Evolutionary conservation across 2,113 vertebrate genomes (phyloP).

Genomic region (Pitta sordida): DNA sequence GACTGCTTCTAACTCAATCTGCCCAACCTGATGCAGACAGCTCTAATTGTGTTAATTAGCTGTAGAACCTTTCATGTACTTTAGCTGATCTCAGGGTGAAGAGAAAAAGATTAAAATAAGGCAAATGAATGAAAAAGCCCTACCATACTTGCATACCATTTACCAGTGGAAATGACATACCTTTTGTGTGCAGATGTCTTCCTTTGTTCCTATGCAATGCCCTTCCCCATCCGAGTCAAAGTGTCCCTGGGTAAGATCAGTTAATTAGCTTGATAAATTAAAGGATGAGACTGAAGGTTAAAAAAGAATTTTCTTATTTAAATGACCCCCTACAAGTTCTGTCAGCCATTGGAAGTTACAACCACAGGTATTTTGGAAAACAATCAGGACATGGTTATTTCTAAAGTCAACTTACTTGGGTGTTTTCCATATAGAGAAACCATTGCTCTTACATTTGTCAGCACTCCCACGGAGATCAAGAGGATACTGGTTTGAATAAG

Average conservation of each 20-base stretch:
- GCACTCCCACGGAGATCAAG: not conserved
- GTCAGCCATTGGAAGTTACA: not conserved
- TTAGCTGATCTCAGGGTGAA: not conserved
- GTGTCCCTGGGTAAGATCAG: not conserved
- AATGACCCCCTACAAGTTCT: not conserved
- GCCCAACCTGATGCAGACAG: conserved; percentile 2
- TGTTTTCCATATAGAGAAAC: not conserved
- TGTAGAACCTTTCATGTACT: conserved; percentile 29
- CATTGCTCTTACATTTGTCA: not conserved
- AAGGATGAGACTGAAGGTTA: not conserved
- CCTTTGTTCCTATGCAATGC: no score
- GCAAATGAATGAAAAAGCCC: not conserved
- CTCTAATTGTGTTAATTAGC: conserved; percentile 33
- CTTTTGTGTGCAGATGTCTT: not conserved
- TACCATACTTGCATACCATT: not conserved
- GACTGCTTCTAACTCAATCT: conserved; percentile 8
- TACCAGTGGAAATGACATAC: not conserved
- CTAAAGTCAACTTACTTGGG: not conserved
- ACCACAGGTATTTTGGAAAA: conserved; percentile 8
- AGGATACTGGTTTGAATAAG: not conserved
- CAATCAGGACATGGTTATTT: not conserved
- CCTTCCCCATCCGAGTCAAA: no score
- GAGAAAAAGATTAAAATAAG: not conserved
- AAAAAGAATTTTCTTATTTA: not conserved
- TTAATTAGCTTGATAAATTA: conserved; percentile 11